phyloP scores from a whole-genome alignment of 2,888 invertebrate genomes.

The Nomada flava region DNA sequence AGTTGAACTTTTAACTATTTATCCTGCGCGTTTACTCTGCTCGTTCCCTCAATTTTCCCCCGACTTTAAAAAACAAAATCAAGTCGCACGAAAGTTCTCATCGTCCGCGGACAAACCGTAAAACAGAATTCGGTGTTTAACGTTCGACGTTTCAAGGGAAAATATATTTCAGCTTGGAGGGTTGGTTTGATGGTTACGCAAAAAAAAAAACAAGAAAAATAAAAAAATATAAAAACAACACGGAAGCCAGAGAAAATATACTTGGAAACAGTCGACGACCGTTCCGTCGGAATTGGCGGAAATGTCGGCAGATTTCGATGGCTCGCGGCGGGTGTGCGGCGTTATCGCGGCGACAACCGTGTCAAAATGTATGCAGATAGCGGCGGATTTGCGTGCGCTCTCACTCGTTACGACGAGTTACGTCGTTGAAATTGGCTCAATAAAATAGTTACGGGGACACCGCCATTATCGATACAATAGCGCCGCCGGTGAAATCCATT shows the following conservation, averaged over 20 bases:
- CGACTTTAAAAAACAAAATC: too few species aligned
- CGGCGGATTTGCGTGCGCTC: conserved; percentile 38
- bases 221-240: neutral
- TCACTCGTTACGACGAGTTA: conserved; percentile 50
- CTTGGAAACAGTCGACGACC: neutral
- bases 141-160: too few species aligned
- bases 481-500: conserved; percentile 47
- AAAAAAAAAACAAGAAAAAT: neutral
- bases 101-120: too few species aligned
- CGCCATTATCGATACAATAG: conserved; percentile 59
- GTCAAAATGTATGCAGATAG: conserved; percentile 46
- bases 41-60: too few species aligned
- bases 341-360: conserved; percentile 51
- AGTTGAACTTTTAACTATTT: too few species aligned
- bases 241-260: conserved; percentile 4
- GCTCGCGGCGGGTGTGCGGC: conserved; percentile 17
- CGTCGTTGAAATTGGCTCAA: conserved; percentile 59
- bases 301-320: conserved; percentile 38
- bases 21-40: too few species aligned
- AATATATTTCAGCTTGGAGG: too few species aligned
- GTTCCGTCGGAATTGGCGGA: conserved; percentile 19
- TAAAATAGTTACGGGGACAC: conserved; percentile 58
- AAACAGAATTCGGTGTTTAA: too few species aligned
- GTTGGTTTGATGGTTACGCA: neutral
- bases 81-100: too few species aligned